Evolutionary conservation across 2,888 invertebrate species (phyloP).

Genomic region (Mechanitis mazaeus): DNA sequence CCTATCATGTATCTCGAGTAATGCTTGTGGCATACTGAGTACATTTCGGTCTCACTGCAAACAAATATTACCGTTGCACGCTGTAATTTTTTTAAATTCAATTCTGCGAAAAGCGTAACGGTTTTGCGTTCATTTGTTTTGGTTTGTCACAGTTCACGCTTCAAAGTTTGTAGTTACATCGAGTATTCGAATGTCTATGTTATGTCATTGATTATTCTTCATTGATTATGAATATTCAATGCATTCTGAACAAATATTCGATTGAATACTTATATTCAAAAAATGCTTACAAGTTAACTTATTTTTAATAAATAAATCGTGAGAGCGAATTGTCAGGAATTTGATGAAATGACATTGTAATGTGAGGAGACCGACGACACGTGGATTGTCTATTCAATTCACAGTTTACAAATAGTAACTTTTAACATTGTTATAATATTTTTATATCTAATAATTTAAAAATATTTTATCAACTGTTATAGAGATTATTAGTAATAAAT

Average conservation of each 20-base stretch:
- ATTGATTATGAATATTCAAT: neutral
- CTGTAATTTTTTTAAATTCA: slow-evolving; percentile 61
- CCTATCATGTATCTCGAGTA: slow-evolving; percentile 2
- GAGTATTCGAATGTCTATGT: slow-evolving; percentile 17
- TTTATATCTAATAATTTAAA: no score
- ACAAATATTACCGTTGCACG: slow-evolving; percentile 69
- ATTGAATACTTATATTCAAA: neutral
- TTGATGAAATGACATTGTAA: slow-evolving; percentile 35
- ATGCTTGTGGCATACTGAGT: slow-evolving; percentile 5
- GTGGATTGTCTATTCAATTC: neutral
- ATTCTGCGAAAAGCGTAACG: slow-evolving; percentile 73
- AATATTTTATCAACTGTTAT: no score
- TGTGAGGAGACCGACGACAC: slow-evolving; percentile 27
- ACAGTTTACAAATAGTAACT: no score
- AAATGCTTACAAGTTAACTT: neutral
- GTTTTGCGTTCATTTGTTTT: slow-evolving; percentile 71
- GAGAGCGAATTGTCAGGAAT: slow-evolving; percentile 38
- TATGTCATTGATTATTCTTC: neutral
- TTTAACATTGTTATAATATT: no score
- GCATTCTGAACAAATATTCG: neutral
- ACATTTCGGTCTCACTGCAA: slow-evolving; percentile 36
- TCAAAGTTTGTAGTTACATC: slow-evolving; percentile 35
- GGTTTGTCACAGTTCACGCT: slow-evolving; percentile 47
- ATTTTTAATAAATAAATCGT: slow-evolving; percentile 27
- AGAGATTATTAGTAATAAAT: no score